Base-by-base conservation (phyloP, 2,113 vertebrate species). In the Corydoras maculifer region DNA sequence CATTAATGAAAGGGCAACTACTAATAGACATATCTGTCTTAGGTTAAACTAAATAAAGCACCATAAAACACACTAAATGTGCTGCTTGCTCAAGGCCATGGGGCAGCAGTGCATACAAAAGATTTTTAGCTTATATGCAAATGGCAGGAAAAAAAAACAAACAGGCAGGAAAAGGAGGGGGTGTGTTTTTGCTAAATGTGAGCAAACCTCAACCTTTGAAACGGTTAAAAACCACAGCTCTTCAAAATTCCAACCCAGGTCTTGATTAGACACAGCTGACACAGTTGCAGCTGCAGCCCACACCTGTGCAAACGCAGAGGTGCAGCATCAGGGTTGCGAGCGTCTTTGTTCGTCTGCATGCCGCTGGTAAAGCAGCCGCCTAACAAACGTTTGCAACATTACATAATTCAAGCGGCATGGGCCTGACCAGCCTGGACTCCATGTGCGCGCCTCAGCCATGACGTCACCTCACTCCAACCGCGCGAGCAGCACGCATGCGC, bases 361-460 rank as follows among this genome's bases (percentile, higher is more conserved):
- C 64, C 11, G 64, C 50, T 67, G 29, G 31, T 10, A 3, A 12
- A 14, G 51, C 51, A 29, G 15, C 58, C 8, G 6, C 32, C 4
- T 13, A 32, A n/a, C 14, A 9, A 60, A 83, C 81, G 81, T 84
- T 76, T 72, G 77, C 51, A 53, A 73, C n/a, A 75, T 88, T 91
- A 85, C 84, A 83, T 87, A 89, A 89, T 88, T 85, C 85, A 81
- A 83, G 80, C 75, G 54, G 73, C 58, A 82, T 75, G 77, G 80
- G 68, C 77, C 74, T 69, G 77, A 73, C 76, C 76, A 77, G 79
- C 73, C 75, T 81, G 71, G 68, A 13, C 50, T 79, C 79, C 83
- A 86, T 83, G 85, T 85, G 83, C 60, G 81, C 80, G 82, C 84
- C 75, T 79, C 32, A 76, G 84, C 85, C 77, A 88, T 91, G 88